Base-by-base conservation (phyloP, 2,797 vertebrate species). In the Aselliscus stoliczkanus region DNA sequence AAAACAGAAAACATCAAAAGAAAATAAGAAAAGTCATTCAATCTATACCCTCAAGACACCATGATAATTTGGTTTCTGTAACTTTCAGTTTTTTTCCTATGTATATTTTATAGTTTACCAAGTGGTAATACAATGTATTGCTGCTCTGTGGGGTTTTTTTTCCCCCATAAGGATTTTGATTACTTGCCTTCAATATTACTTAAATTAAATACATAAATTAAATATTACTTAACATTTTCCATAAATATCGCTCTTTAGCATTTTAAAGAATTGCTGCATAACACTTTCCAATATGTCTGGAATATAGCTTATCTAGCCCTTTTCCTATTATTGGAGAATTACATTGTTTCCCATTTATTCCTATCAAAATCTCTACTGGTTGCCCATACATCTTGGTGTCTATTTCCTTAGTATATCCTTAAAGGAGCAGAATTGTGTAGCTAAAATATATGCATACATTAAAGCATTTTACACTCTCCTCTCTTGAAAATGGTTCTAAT, bases 11-110 rank as follows among this genome's bases (percentile, higher is more conserved):
- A 82, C 8, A 2, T 13, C 21, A 84, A 69, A 88, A 20, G 34
- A 84, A 93, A 84, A 93, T 60, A 34, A 44, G 34, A 91, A 87
- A 95, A 90, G 72, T 72, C 27, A 73, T 23, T 84, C 20, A 50
- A 50, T 70, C 54, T 34, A 3, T 76, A 5, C 6, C 1, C 3
- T 42, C 1, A 44, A 52, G 5, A 65, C 39, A 91, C 79, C 31
- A 21, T 25, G 60, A 82, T 79, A 88, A 82, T 82, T 90, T 86
- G 37, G 15, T 93, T 15, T 64, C 25, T 77, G 11, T 70, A 34
- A 34, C 11, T 58, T 90, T 1, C 0, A 77, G 18, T 9, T 9
- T 15, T 69, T 84, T 87, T 81, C 47, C 42, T 25, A 21, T 77
- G 37, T n/a, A 0, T 81, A 70, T 90, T 64, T 96, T 56, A 58